A percentile compares a stretch with the other conserved stretches of the same genome.
These are phyloP conservation scores for Chouioia cunea DNA, from an alignment of 2,888 invertebrate genomes.

Conservation along the genomic window DNA sequence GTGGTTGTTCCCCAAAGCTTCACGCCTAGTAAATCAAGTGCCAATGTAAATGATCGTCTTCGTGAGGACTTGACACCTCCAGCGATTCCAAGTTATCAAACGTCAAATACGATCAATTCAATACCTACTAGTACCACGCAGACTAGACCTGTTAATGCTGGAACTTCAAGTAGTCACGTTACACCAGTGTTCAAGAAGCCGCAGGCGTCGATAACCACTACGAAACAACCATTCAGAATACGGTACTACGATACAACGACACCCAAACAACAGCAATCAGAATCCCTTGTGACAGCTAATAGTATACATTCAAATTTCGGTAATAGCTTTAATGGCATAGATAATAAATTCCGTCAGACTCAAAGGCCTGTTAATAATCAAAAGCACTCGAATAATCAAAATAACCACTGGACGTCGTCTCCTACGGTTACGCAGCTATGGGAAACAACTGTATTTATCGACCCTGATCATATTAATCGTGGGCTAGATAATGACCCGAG, in stretches of 20 bases:
- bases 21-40: slow-evolving; percentile 32
- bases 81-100: slow-evolving; percentile 30
- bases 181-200: slow-evolving; percentile 44
- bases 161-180: slow-evolving; percentile 5
- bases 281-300: slow-evolving; percentile 58
- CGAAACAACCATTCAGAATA: slow-evolving; percentile 58
- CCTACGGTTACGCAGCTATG: slow-evolving; percentile 73
- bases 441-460: slow-evolving; percentile 78
- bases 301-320: slow-evolving; percentile 56
- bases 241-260: slow-evolving; percentile 58
- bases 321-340: slow-evolving; percentile 52
- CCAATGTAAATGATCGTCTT: slow-evolving; percentile 37
- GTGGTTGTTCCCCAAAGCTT: slow-evolving; percentile 47
- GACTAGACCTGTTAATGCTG: slow-evolving; percentile 2
- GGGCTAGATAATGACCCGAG: slow-evolving; percentile 69
- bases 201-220: slow-evolving; percentile 46
- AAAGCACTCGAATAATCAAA: slow-evolving; percentile 57
- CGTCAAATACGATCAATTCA: slow-evolving; percentile 26
- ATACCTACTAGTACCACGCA: slow-evolving; percentile 19
- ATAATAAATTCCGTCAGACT: slow-evolving; percentile 41
- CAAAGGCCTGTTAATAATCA: slow-evolving; percentile 45
- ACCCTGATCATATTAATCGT: slow-evolving; percentile 81
- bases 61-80: slow-evolving; percentile 50
- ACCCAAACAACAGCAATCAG: slow-evolving; percentile 44
- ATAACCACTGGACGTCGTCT: slow-evolving; percentile 69